A percentile compares a stretch with the other conserved stretches of the same genome.
Conservation (phyloP, 1,140 invertebrate genomes). For the Drosophila ambigua region DNA sequence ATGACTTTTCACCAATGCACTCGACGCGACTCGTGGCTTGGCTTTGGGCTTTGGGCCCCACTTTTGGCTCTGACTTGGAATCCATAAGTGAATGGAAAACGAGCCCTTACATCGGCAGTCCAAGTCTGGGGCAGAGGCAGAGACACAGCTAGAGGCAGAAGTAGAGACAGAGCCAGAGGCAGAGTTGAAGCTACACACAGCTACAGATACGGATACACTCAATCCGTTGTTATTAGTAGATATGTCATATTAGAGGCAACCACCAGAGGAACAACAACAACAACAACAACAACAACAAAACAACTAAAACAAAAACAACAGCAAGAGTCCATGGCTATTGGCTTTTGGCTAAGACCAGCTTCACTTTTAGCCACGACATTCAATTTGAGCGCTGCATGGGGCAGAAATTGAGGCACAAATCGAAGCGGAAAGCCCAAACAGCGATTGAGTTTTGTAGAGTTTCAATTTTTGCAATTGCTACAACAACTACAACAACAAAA, state of each 20-base stretch:
- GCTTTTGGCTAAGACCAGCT: constrained; percentile 42
- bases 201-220: too few species aligned
- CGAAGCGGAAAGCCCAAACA: constrained; percentile 14
- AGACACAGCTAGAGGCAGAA: constrained; percentile 7
- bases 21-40: constrained; percentile 49
- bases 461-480: constrained; percentile 59
- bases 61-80: constrained; percentile 3
- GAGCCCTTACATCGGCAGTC: constrained; percentile 47
- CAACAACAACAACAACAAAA: constrained; percentile 30
- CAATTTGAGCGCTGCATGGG: constrained; percentile 67
- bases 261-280: constrained; percentile 29
- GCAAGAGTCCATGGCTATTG: constrained; percentile 11
- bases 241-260: constrained; percentile 70
- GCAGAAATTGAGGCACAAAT: constrained; percentile 32
- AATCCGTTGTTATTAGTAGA: constrained; percentile 68
- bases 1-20: constrained; percentile 80
- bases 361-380: constrained; percentile 75
- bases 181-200: too few species aligned
- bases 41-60: constrained; percentile 20
- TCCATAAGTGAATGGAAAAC: constrained; percentile 66
- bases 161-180: too few species aligned
- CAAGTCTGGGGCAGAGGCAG: not conserved
- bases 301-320: constrained; percentile 26
- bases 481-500: constrained; percentile 32
- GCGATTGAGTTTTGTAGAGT: constrained; percentile 51